Base-by-base conservation (phyloP, 1,140 invertebrate species). In the Reticulitermes speratus region DNA sequence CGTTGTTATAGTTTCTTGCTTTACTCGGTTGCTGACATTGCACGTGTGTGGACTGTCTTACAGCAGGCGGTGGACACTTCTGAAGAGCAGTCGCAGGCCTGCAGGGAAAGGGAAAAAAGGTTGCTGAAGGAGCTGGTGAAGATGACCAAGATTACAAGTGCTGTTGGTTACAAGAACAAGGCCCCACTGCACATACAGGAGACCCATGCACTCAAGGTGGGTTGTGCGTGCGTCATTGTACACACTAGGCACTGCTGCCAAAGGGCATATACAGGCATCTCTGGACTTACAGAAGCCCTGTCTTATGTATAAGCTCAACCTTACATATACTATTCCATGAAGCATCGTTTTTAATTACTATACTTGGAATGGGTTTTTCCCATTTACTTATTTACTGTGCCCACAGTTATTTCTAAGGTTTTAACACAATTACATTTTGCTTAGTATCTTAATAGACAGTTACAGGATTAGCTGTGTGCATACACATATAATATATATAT, bases 51-150 rank as follows among this genome's bases (percentile, higher is more conserved):
- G 23, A 12, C 19, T 44, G 3, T 83, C 25, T 8, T 88, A 38
- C 82, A 89, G 44, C 44, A 88, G 84, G 86, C 89, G 44, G 89
- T 88, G 69, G 84, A 87, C 45, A 83, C 82, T n/a, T 45, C 87
- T 23, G 89, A 89, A 82, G 82, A 88, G 65, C 87, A 89, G 30
- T 90, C 89, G 88, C 87, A 91, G 32, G 88, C 89, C 83, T 90
- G 89, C 86, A 92, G 91, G 87, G n/a, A n/a, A n/a, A 89, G 89
- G 85, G 87, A 88, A 30, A 6, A 75, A 45, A 89, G 91, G 88
- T 84, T 91, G 25, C 83, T 89, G 81, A 90, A 90, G 82, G 90
- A 91, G 87, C 87, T 92, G 48, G 87, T 89, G 8, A 90, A 91
- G 87, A 86, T 92, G 83, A 88, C 90, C 45, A 88, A 89, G 59